Conservation (phyloP, 2,888 invertebrate genomes). For the Caenorhabditis sp. region DNA sequence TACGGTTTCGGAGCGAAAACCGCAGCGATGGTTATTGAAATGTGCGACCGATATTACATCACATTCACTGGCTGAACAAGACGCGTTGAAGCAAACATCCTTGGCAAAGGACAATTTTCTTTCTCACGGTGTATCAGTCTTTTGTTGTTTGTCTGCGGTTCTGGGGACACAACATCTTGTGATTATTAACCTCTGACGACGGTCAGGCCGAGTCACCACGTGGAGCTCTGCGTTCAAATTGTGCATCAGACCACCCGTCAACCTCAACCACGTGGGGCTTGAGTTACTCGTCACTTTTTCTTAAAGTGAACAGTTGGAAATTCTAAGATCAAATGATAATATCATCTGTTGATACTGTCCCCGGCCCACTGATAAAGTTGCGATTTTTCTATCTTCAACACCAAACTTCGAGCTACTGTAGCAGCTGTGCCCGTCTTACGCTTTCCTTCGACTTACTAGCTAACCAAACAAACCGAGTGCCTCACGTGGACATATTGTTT, state of each 20-base stretch:
- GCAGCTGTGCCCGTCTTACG: conserved; percentile 42
- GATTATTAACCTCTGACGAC: conserved; percentile 53
- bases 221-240: conserved; percentile 53
- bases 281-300: conserved; percentile 11
- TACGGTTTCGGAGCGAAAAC: neutral
- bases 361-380: too few relatives aligned
- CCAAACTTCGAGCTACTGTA: conserved; percentile 3
- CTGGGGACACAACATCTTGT: conserved; percentile 33
- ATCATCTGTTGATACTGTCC: too few relatives aligned
- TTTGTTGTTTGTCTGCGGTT: conserved; percentile 47
- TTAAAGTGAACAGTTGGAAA: too few relatives aligned
- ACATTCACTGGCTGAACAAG: conserved; percentile 25
- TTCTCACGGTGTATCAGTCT: conserved; percentile 48
- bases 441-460: conserved; percentile 24
- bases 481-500: conserved; percentile 56
- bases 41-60: conserved; percentile 49
- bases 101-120: conserved; percentile 46
- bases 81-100: conserved; percentile 15
- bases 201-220: conserved; percentile 35
- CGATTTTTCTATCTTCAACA: neutral
- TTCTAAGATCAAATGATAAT: too few relatives aligned
- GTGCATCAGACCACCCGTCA: conserved; percentile 23
- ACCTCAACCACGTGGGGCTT: conserved; percentile 20
- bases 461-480: conserved; percentile 37
- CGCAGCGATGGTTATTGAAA: conserved; percentile 16